A percentile compares a stretch with the other conserved stretches of the same genome.
phyloP scores from a whole-genome alignment of 2,888 invertebrate species.

The Acanthosoma haemorrhoidale region DNA sequence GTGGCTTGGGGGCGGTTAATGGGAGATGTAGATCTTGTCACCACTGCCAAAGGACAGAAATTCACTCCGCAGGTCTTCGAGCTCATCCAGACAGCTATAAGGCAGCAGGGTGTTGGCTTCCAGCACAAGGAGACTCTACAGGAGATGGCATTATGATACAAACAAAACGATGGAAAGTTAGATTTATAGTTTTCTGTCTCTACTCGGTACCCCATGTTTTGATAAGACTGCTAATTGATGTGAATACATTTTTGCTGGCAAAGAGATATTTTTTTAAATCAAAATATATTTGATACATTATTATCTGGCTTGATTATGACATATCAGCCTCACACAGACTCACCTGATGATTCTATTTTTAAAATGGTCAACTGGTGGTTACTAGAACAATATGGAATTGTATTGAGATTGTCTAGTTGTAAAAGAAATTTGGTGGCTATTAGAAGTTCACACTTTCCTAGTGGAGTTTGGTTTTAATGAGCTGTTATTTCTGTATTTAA shows the following conservation, averaged over 20 bases:
- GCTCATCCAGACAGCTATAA: conserved; percentile 30
- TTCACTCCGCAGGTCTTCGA: conserved; percentile 29
- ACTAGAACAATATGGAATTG: too few species aligned
- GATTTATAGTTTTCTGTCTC: background rate
- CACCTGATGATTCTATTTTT: too few species aligned
- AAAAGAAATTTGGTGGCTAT: too few species aligned
- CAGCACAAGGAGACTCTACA: background rate
- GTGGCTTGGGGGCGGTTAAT: conserved; percentile 33
- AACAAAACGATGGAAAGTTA: background rate
- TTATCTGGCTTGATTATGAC: too few species aligned
- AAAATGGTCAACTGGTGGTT: too few species aligned
- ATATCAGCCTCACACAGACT: too few species aligned
- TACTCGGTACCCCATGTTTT: background rate
- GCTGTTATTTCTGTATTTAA: too few species aligned
- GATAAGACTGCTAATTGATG: background rate
- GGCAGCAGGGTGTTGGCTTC: conserved; percentile 28
- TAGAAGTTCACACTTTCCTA: too few species aligned
- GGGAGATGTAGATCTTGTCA: conserved; percentile 28
- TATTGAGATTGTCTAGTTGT: too few species aligned
- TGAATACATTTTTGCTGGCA: background rate
- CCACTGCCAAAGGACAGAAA: conserved; percentile 26
- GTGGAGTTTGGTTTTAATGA: too few species aligned
- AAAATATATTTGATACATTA: too few species aligned
- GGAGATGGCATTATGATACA: conserved; percentile 9
- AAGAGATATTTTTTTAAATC: background rate